Percentiles rank a stretch among this genome's conserved stretches.
Evolutionary conservation across 1,140 invertebrate genomes (phyloP).

Genomic region (Pissodes strobi): DNA sequence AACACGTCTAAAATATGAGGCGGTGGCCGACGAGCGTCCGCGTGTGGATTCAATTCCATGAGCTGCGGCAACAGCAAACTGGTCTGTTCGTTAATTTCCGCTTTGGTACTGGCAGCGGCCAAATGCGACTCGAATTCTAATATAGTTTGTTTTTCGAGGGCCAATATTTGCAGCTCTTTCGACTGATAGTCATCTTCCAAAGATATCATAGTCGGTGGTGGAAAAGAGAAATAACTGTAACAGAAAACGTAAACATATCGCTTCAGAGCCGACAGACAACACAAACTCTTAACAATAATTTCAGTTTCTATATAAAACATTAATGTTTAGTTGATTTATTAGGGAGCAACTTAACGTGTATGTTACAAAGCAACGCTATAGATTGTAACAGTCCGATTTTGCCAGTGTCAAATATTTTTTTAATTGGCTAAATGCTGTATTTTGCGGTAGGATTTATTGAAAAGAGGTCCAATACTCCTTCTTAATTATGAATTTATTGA

Average conservation of each 20-base stretch:
- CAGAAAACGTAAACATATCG: not conserved
- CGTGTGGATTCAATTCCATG: constrained; percentile 79
- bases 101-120: constrained; percentile 83
- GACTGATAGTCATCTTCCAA: constrained; percentile 50
- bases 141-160: constrained; percentile 80
- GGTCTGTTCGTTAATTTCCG: constrained; percentile 87
- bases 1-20: constrained; percentile 77
- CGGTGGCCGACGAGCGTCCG: constrained; percentile 80
- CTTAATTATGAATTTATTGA: no score
- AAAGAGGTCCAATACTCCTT: no score
- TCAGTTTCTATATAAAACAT: no score
- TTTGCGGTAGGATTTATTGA: no score
- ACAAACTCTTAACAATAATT: no score
- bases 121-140: constrained; percentile 92
- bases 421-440: no score
- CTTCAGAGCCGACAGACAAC: no score
- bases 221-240: constrained; percentile 69
- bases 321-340: no score
- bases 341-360: no score
- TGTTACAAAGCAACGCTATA: no score
- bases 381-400: no score
- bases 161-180: constrained; percentile 65
- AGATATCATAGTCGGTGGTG: constrained; percentile 68
- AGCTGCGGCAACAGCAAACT: constrained; percentile 83
- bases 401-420: no score